These are phyloP conservation scores for Luscinia megarhynchos DNA, from an alignment of 2,797 vertebrate species.

Conservation along the genomic window DNA sequence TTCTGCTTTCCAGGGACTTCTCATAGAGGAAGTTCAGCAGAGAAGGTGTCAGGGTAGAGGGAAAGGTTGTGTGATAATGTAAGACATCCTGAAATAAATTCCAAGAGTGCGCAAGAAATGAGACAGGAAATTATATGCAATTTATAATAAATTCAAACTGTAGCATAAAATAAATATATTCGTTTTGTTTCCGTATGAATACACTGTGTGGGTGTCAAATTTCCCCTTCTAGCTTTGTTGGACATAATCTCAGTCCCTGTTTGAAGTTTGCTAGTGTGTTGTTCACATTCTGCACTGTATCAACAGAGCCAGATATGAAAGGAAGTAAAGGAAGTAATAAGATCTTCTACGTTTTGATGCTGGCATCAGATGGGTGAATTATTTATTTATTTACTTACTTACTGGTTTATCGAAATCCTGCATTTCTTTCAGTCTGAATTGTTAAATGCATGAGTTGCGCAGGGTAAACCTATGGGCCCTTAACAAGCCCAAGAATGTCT, in stretches of 20 bases:
- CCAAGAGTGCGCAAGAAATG: conserved; percentile 62
- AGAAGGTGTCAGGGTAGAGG: conserved; percentile 7
- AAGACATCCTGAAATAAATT: conserved; percentile 72
- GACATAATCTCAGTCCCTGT: conserved; percentile 35
- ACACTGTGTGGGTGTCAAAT: conserved; percentile 43
- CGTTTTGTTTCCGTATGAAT: conserved; percentile 59
- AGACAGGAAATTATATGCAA: conserved; percentile 76
- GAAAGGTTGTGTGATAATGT: conserved; percentile 52
- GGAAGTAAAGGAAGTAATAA: conserved; percentile 47
- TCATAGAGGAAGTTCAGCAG: conserved; percentile 3
- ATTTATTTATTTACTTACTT: background rate
- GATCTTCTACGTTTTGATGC: conserved; percentile 24
- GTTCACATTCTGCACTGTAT: conserved; percentile 50
- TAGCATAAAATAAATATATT: conserved; percentile 74
- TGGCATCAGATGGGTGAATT: conserved; percentile 2
- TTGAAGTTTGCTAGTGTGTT: conserved; percentile 61
- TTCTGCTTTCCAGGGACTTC: conserved; percentile 33
- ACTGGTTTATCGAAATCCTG: background rate
- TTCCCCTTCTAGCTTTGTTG: conserved; percentile 52
- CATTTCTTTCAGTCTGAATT: conserved; percentile 18
- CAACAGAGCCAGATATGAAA: conserved; percentile 57
- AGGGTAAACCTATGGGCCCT: background rate
- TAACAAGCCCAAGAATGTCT: background rate
- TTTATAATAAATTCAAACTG: conserved; percentile 75
- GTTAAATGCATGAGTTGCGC: conserved; percentile 12